phyloP scores from a whole-genome alignment of 2,888 invertebrate genomes.

The Folsomia manolachei region DNA sequence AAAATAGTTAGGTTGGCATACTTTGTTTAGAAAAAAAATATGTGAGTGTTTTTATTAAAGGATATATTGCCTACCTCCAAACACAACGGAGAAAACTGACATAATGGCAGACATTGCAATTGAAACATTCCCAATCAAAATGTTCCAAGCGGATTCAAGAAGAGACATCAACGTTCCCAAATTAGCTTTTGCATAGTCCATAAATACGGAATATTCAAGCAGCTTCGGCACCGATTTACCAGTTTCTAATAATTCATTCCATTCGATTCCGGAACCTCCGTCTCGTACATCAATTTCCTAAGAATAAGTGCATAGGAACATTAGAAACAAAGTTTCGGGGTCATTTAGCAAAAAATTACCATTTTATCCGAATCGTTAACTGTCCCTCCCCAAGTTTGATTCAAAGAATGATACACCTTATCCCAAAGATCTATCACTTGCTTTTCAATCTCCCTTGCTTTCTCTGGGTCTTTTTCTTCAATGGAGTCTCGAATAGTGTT shows the following conservation, averaged over 20 bases:
- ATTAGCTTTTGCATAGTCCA: conserved; percentile 83
- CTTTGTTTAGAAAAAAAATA: conserved; percentile 5
- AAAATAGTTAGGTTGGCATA: background rate
- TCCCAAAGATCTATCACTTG: conserved; percentile 92
- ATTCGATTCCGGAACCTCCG: conserved; percentile 36
- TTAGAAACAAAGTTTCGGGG: background rate
- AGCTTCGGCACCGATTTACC: conserved; percentile 59
- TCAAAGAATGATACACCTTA: conserved; percentile 87
- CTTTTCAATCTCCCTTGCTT: conserved; percentile 77
- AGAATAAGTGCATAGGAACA: too few relatives aligned
- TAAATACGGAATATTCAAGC: conserved; percentile 69
- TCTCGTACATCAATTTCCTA: conserved; percentile 5
- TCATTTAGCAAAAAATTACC: background rate
- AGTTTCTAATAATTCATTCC: conserved; percentile 44
- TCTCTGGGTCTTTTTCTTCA: conserved; percentile 74
- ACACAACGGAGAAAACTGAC: conserved; percentile 78
- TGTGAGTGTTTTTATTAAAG: too few relatives aligned
- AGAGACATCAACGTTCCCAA: conserved; percentile 83
- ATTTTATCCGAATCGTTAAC: background rate
- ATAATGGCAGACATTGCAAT: conserved; percentile 79
- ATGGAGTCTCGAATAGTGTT: conserved; percentile 61
- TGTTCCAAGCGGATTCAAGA: conserved; percentile 80
- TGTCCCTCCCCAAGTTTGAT: conserved; percentile 56
- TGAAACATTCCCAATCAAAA: conserved; percentile 88
- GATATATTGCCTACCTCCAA: conserved; percentile 71